Evolutionary conservation across 35 echinoderm and acorn worm genomes (phyloP), one percentile per base, ranked within the genome.

Genomic region (Heliocidaris tuberculata): DNA sequence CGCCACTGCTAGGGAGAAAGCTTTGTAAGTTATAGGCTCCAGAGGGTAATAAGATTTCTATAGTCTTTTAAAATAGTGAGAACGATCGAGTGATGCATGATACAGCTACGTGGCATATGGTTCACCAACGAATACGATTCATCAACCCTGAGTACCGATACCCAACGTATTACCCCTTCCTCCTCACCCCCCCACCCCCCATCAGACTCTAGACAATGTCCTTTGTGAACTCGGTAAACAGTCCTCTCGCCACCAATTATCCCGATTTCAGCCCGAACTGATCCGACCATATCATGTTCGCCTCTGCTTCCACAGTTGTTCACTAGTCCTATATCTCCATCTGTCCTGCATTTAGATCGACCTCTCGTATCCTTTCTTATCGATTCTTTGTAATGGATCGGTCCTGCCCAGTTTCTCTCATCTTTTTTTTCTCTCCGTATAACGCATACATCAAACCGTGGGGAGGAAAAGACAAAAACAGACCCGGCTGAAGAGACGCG

Each of bases 321-420:
- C 65, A 78, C 65, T 78, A 78, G 65, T n/a, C 65, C 65, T 78
- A 78, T 78, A 19, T 78, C 65, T 78, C 65, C 65, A 78, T n/a
- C 65, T 78, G 21, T n/a, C 21, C 65, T 78, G 19, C 65, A 78
- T 78, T 78, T 78, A 24, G 5, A 78, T 78, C 65, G 65, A 78
- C 65, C 65, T 78, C 65, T 78, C 27, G 21, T 19, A 19, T 19
- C 65, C 65, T 78, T n/a, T 29, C 21, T 78, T 24, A 78, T 78
- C 65, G 65, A 78, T 78, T 78, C 7, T 24, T n/a, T 78, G 65
- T 27, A 78, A 78, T 78, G 21, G 65, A 78, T 27, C 65, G 6
- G 65, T 78, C 65, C 27, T 78, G 65, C 65, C 65, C 65, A n/a
- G 65, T 78, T 78, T n/a, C 65, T 24, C 65, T 78, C 65, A 78